Evolutionary conservation across 2,113 vertebrate genomes (phyloP), one percentile per base, ranked within the genome.

Genomic region (Anoplopoma fimbria): DNA sequence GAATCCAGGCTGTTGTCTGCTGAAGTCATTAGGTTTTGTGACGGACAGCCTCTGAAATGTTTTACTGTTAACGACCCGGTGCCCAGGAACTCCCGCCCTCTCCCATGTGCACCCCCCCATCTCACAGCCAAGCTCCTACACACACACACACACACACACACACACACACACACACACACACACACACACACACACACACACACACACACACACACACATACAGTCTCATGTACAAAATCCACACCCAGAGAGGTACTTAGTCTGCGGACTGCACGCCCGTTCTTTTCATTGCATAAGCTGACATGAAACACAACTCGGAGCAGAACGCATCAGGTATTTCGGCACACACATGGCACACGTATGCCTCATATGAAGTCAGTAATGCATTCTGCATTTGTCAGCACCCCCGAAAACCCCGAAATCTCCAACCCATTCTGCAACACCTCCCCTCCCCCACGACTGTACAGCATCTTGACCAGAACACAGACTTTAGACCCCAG

Each of bases 21-120:
- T 93, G 77, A 93, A 95, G 86, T 92, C 93, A 93, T 95, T 93
- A 94, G 69, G 13, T 57, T 75, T 85, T 81, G 86, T 93, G 92
- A 93, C 53, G 57, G 90, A 93, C 91, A 88, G 84, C 74, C 87
- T 89, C 89, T 85, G 82, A 94, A 75, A 94, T 86, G 82, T 90
- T 94, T 93, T 92, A 93, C 87, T 91, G 90, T 91, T 90, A 75
- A 79, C 88, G 88, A 90, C 86, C 55, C n/a, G 57, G 80, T 87
- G 87, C 89, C 87, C 83, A 88, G 74, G 87, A 90, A 89, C 89
- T 71, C 90, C 88, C 77, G 6, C 89, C 85, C 77, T 83, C 87
- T 82, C 91, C 87, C 75, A 58, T 80, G 76, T 58, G 77, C 74
- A 87, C 88, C 87, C 86, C 77, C 85, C 86, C 79, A n/a, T n/a